These are phyloP conservation scores for Burhinus bistriatus DNA, from an alignment of 2,113 vertebrate genomes.

Conservation along the genomic window DNA sequence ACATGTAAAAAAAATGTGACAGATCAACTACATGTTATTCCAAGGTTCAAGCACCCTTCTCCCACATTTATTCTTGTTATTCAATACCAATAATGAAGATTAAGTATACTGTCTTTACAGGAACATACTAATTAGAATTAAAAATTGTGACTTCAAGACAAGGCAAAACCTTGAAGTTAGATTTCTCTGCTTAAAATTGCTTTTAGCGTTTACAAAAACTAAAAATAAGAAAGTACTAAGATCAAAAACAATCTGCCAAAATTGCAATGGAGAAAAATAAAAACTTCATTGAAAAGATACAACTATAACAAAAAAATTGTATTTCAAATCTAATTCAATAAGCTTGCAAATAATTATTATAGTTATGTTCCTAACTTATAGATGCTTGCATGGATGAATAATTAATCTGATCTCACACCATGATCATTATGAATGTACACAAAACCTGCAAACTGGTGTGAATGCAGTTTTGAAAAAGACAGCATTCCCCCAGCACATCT, in stretches of 20 bases:
- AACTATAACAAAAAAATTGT: neutral
- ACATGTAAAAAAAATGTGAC: neutral
- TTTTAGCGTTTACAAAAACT: neutral
- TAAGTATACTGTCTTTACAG: neutral
- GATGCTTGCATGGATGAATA: neutral
- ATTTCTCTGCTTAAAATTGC: neutral
- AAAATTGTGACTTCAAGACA: neutral
- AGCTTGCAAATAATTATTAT: neutral
- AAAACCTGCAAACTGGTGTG: neutral
- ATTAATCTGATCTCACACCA: neutral
- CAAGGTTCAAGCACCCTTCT: neutral
- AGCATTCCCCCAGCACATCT: neutral
- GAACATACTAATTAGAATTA: neutral
- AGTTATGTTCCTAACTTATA: neutral
- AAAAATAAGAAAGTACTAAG: neutral
- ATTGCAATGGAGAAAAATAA: neutral
- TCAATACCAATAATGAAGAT: neutral
- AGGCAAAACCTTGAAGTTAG: neutral
- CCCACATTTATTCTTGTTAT: neutral
- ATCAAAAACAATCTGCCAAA: neutral
- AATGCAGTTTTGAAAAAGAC: neutral
- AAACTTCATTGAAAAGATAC: neutral
- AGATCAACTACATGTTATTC: neutral
- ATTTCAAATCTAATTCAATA: neutral
- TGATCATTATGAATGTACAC: neutral